Percentiles rank a stretch among this genome's conserved stretches.
These are phyloP conservation scores for Anguilla marmorata DNA, from an alignment of 2,797 vertebrate genomes.

Conservation along the genomic window DNA sequence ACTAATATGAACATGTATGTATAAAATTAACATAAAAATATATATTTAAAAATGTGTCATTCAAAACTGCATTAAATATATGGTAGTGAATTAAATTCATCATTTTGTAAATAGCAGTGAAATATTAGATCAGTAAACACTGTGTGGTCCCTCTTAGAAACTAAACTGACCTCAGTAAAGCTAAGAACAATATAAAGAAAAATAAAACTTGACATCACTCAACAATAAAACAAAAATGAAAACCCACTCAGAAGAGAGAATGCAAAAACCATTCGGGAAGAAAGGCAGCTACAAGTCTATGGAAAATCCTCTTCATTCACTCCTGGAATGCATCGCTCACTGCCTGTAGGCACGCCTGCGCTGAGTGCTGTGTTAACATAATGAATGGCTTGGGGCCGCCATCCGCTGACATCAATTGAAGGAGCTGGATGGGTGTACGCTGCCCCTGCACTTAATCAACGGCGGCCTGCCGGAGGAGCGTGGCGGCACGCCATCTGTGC, in stretches of 20 bases:
- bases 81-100: not conserved
- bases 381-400: constrained; percentile 56
- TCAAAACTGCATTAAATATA: not conserved
- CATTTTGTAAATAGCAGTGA: not conserved
- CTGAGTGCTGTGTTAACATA: constrained; percentile 35
- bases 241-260: not conserved
- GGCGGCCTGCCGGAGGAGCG: constrained; percentile 46
- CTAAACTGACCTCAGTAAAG: not conserved
- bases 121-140: not conserved
- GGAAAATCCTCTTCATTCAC: not conserved
- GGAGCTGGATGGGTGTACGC: constrained; percentile 46
- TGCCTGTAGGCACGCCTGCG: not conserved
- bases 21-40: not conserved
- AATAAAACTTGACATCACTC: not conserved
- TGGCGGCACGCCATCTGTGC: constrained; percentile 60
- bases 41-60: not conserved
- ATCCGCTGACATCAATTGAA: constrained; percentile 58
- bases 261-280: not conserved
- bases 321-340: not conserved
- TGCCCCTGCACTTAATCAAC: constrained; percentile 51
- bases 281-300: not conserved
- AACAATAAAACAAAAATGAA: not conserved
- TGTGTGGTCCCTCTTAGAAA: not conserved
- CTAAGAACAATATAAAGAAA: not conserved
- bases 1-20: not conserved